phyloP scores from a whole-genome alignment of 2,113 vertebrate species.

The Loxodonta africana region DNA sequence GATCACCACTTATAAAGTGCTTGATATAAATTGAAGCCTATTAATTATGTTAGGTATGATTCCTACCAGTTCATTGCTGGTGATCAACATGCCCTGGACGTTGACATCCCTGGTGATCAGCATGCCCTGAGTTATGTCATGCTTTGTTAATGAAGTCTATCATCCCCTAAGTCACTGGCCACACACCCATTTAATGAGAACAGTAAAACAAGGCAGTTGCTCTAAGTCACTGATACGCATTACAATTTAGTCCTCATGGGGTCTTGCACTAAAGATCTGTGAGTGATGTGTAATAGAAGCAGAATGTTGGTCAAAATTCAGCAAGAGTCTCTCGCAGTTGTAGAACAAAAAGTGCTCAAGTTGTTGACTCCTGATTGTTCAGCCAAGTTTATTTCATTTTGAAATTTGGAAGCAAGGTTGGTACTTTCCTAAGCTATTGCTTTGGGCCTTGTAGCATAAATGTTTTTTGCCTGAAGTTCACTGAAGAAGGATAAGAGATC shows the following conservation, averaged over 20 bases:
- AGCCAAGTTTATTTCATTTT: conserved; percentile 52
- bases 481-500: not conserved
- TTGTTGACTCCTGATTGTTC: not conserved
- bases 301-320: not conserved
- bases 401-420: conserved; percentile 38
- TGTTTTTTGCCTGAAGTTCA: conserved; percentile 37
- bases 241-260: not conserved
- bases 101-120: not conserved
- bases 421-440: conserved; percentile 47
- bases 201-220: conserved; percentile 20
- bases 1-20: not conserved
- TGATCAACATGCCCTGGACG: not conserved
- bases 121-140: not conserved
- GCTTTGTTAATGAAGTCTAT: not conserved
- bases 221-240: not conserved
- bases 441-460: conserved; percentile 2
- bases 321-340: not conserved
- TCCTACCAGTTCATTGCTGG: not conserved
- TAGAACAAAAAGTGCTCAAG: conserved; percentile 4
- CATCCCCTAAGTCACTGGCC: not conserved
- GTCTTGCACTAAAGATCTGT: not conserved
- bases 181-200: not conserved
- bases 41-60: conserved; percentile 10
- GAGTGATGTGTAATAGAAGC: not conserved
- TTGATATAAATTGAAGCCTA: conserved; percentile 15